Evolutionary conservation across 2,888 invertebrate species (phyloP), one percentile per base, ranked within the genome.

Genomic region (Andrena camellia): DNA sequence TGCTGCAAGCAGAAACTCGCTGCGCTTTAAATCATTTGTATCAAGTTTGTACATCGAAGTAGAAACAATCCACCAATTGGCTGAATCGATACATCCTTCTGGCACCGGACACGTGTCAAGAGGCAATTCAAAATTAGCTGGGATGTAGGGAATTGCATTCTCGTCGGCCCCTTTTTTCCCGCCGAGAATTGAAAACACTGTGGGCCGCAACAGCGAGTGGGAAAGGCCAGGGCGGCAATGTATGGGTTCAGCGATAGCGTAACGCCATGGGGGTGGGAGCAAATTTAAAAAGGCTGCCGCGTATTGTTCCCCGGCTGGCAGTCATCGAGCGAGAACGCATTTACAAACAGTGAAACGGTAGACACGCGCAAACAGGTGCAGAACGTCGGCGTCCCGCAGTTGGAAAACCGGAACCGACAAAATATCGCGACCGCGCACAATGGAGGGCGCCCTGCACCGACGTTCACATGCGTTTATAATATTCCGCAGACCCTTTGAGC

Each of bases 201-300:
- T 33, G 50, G 13, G 20, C 48, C 31, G n/a, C 8, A 23, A 23
- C 42, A 20, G 20, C 52, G n/a, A 52, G 23, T 20, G 10, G 26
- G 33, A 62, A 60, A 42, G 42, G 17, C 2, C 35, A 23, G 1
- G 20, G 66, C 33, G 57, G 60, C 71, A 71, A 64, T 60, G 62
- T 17, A n/a, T 26, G 31, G 64, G 48, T 23, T 42, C 13, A 20
- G 29, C 48, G 64, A 52, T 60, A 48, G 63, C 64, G 35, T 10
- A 42, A 50, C 48, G 29, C 13, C n/a, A 17, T 20, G 35, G 10
- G 26, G 48, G n/a, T 63, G 54, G 33, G 29, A 63, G 42, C 33
- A 57, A 68, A 63, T 78, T 68, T 50, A 57, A 78, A 78, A 74
- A 68, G 60, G 52, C 42, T 57, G 57, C 26, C 68, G 13, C 67